Conservation (phyloP, 1,140 invertebrate species). For the Vollenhovia emeryi region DNA sequence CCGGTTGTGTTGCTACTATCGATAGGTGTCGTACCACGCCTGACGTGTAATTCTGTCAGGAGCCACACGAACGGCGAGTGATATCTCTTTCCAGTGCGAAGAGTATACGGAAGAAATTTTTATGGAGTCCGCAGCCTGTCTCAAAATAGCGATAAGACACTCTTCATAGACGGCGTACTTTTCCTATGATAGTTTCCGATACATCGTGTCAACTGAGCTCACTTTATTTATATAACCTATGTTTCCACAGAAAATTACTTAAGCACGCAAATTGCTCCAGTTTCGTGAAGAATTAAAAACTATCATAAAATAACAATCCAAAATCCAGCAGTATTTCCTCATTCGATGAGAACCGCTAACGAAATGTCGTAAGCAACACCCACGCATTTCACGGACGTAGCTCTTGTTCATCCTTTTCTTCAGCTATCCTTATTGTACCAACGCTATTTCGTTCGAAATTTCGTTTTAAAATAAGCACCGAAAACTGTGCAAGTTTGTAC, state of each 20-base stretch:
- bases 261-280: background rate
- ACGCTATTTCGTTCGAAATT: background rate
- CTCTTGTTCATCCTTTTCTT: background rate
- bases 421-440: background rate
- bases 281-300: background rate
- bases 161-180: background rate
- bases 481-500: background rate
- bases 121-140: conserved; percentile 7
- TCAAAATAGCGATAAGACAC: background rate
- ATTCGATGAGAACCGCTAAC: background rate
- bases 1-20: conserved; percentile 56
- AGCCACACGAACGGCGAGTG: conserved; percentile 8
- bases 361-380: background rate
- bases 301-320: background rate
- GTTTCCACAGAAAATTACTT: background rate
- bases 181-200: background rate
- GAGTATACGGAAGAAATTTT: conserved; percentile 10
- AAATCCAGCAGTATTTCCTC: background rate
- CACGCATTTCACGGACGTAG: background rate
- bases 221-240: background rate
- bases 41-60: conserved; percentile 33
- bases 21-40: background rate
- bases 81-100: conserved; percentile 18
- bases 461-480: background rate
- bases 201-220: background rate